phyloP scores from a whole-genome alignment of 1,140 invertebrate genomes.

The Neotoxoptera formosana region DNA sequence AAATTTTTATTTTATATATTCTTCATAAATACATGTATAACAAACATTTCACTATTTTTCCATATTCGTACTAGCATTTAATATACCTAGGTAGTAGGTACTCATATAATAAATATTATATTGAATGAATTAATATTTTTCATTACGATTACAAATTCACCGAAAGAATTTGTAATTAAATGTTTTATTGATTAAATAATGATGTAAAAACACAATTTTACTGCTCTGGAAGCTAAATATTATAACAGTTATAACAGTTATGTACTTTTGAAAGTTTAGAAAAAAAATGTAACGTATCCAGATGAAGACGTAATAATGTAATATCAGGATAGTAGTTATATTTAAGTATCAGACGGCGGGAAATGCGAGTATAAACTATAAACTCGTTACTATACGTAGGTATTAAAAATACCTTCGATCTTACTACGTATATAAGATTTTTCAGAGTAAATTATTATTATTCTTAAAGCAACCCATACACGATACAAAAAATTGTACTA shows the following conservation, averaged over 20 bases:
- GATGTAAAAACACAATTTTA: neutral
- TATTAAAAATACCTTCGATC: neutral
- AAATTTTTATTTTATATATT: too few species aligned
- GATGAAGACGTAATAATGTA: too few species aligned
- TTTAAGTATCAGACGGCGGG: too few species aligned
- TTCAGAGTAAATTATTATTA: too few species aligned
- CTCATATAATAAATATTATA: neutral
- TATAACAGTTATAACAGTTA: neutral
- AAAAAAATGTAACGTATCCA: neutral
- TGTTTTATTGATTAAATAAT: too few species aligned
- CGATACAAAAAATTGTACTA: too few species aligned
- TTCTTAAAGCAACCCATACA: too few species aligned
- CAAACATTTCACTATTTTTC: too few species aligned
- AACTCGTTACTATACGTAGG: neutral
- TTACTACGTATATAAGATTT: too few species aligned
- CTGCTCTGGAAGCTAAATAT: neutral
- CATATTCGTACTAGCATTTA: too few species aligned
- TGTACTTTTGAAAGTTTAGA: neutral
- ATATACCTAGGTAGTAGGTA: fast-evolving
- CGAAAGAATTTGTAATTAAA: neutral
- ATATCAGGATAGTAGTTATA: too few species aligned
- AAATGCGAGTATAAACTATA: neutral
- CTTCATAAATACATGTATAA: too few species aligned
- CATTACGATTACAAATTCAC: neutral
- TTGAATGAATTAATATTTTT: neutral